Percentiles rank a stretch among this genome's conserved stretches.
phyloP scores from a whole-genome alignment of 2,797 vertebrate genomes.

The Coregonus ussuriensis region DNA sequence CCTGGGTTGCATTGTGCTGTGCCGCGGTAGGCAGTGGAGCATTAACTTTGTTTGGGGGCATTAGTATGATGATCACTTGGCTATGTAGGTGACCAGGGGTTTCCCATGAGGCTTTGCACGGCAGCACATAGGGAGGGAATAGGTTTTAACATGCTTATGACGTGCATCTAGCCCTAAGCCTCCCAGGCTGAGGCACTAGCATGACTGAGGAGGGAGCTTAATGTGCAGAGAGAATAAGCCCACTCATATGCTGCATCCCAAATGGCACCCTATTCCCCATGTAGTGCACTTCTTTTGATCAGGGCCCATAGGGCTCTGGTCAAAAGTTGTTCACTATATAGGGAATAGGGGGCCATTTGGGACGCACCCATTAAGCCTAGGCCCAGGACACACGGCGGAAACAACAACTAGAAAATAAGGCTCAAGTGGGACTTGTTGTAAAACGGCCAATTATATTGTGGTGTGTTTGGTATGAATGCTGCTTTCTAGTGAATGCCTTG shows the following conservation, averaged over 20 bases:
- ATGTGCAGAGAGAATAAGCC: not conserved
- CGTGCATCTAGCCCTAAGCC: not conserved
- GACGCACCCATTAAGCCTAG: not conserved
- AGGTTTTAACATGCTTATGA: slow-evolving; percentile 26
- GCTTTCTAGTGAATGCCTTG: not conserved
- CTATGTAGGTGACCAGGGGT: slow-evolving; percentile 51
- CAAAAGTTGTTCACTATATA: not conserved
- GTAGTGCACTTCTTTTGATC: not conserved
- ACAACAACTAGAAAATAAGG: not conserved
- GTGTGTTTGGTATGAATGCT: not conserved
- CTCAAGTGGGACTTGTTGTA: too few relatives aligned
- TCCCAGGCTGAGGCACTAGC: not conserved
- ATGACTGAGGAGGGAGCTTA: not conserved
- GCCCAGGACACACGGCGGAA: not conserved
- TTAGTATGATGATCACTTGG: slow-evolving; percentile 49
- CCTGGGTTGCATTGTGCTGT: not conserved
- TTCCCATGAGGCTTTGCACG: slow-evolving; percentile 32
- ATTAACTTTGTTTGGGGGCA: slow-evolving; percentile 54
- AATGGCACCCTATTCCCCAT: not conserved
- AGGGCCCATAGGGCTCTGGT: not conserved
- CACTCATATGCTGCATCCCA: not conserved
- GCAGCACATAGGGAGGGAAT: slow-evolving; percentile 39
- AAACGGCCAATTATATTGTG: not conserved
- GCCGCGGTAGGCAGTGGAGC: slow-evolving; percentile 26
- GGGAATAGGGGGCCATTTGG: not conserved